These are phyloP conservation scores for Drosophila cognata DNA, from an alignment of 2,888 invertebrate genomes.

Conservation along the genomic window DNA sequence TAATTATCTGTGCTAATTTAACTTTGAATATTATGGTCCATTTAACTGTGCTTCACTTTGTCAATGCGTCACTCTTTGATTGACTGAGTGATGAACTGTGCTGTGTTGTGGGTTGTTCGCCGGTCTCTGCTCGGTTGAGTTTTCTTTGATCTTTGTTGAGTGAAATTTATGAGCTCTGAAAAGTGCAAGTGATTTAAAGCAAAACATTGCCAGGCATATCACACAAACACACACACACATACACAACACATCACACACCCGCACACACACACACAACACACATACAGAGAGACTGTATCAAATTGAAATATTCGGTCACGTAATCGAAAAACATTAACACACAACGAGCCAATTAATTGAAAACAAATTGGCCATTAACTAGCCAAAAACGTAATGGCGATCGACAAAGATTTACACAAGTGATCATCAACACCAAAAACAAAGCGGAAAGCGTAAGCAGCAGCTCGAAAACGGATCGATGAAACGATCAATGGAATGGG, in stretches of 20 bases:
- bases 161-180: constrained; percentile 65
- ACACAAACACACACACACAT: constrained; percentile 4
- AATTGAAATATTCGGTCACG: constrained; percentile 20
- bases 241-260: neutral
- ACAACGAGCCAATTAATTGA: constrained; percentile 79
- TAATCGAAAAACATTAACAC: constrained; percentile 64
- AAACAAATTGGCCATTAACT: constrained; percentile 76
- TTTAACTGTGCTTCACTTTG: constrained; percentile 32
- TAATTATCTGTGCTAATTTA: constrained; percentile 1
- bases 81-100: constrained; percentile 47
- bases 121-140: constrained; percentile 24
- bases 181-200: constrained; percentile 68
- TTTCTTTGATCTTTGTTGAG: constrained; percentile 69
- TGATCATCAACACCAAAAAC: constrained; percentile 54
- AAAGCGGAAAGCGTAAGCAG: constrained; percentile 46
- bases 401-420: constrained; percentile 50
- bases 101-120: constrained; percentile 26
- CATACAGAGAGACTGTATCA: neutral
- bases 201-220: constrained; percentile 19
- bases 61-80: constrained; percentile 37
- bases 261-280: neutral
- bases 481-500: constrained; percentile 45
- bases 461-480: constrained; percentile 39
- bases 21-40: constrained; percentile 3
- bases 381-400: constrained; percentile 57